Evolutionary conservation across 2,888 invertebrate species (phyloP), one percentile per base, ranked within the genome.

Genomic region (Gryllus longicercus): DNA sequence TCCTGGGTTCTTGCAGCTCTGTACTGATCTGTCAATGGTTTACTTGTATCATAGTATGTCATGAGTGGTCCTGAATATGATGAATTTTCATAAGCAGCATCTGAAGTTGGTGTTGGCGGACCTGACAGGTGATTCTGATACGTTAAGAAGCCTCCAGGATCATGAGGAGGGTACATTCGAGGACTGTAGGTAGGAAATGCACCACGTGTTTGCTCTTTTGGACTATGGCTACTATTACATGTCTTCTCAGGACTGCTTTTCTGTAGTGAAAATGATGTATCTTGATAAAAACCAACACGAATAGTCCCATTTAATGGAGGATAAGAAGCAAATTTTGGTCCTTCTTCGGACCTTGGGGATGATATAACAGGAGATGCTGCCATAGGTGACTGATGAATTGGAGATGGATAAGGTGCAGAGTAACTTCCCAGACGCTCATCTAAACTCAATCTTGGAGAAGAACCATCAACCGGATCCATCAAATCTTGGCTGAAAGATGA

Each of bases 261-360:
- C 80, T 85, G 84, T 14, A 84, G 84, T 49, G 77, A 80, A 25
- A 79, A 80, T 50, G 83, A 83, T 49, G 93, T 94, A 84, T 96
- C 96, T 86, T 96, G 96, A 87, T 96, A 96, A 86, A 96, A 96
- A 5, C 96, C 96, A 63, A 95, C 95, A 83, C 95, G 90, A 10
- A 96, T 93, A 8, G 95, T 93, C 1, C 95, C 95, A 85, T 95
- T 95, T n/a, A 94, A 90, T 18, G 92, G 90, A 0, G 93, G 92
- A 85, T 93, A 92, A 1, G 90, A 88, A n/a, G 92, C 90, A 83
- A 91, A 91, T 84, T 91, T 91, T 82, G 91, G 90, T 80, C 85
- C 85, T 80, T 92, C 92, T 82, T 94, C 94, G 0, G 92, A 92
- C 82, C 93, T 90, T 0, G 95, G 94, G 0, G 95, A 95, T 49